Evolutionary conservation across 2,888 invertebrate genomes (phyloP).

Genomic region (Trypoxylon attenuatum): DNA sequence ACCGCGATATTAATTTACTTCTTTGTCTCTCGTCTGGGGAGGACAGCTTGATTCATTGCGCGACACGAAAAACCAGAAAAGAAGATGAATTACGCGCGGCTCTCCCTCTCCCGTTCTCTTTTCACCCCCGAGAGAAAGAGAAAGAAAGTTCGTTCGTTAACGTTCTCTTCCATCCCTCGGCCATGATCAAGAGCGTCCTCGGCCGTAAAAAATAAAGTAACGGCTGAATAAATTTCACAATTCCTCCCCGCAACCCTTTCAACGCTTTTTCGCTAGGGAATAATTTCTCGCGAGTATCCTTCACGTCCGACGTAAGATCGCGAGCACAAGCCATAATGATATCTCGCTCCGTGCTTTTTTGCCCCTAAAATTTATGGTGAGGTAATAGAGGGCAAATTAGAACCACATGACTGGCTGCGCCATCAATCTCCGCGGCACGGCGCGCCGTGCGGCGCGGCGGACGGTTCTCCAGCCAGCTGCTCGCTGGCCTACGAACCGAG

Average conservation of each 20-base stretch:
- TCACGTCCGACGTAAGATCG: constrained; percentile 38
- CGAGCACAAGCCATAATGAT: constrained; percentile 47
- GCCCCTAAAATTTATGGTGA: constrained; percentile 58
- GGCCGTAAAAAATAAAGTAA: background rate
- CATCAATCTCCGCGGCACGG: constrained; percentile 57
- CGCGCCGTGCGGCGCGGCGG: constrained; percentile 9
- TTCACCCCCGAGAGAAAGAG: background rate
- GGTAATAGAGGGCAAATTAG: constrained; percentile 66
- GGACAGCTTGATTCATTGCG: constrained; percentile 1
- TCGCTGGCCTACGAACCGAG: too few relatives aligned
- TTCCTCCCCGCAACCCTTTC: constrained; percentile 1
- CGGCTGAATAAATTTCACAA: background rate
- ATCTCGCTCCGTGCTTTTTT: constrained; percentile 53
- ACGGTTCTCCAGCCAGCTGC: too few relatives aligned
- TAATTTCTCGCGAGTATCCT: constrained; percentile 46
- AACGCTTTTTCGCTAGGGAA: constrained; percentile 15
- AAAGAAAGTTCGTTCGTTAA: too few relatives aligned
- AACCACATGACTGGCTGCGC: constrained; percentile 62
- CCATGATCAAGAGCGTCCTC: background rate
- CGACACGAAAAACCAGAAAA: background rate
- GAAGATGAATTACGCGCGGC: background rate
- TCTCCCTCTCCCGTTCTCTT: background rate
- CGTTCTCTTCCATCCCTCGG: too few relatives aligned
- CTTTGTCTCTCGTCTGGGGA: background rate
- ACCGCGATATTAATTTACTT: background rate